Base-by-base conservation (phyloP, 2,888 invertebrate species). In the Sphaeridia pumilis region DNA sequence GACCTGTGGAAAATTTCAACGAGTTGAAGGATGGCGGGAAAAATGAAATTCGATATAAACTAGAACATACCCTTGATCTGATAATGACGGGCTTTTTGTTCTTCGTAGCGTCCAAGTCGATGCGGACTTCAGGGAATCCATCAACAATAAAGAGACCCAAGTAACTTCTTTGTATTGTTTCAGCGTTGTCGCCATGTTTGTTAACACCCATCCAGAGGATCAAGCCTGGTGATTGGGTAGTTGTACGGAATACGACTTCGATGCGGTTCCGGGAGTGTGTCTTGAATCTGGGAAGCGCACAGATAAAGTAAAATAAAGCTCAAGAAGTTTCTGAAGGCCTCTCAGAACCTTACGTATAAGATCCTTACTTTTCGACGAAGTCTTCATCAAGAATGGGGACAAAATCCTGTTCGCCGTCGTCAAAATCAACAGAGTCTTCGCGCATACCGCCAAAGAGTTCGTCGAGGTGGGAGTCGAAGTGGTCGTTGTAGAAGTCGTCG, bases 61-160 rank as follows among this genome's bases (percentile, higher is more conserved):
- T 38, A 7, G 43, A 46, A 36, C 2, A 68, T 67, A 72, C 70
- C 53, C 68, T 66, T 25, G 76, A 75, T 49, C 69, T 66, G 10
- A 74, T 66, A 21, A 70, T 66, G 14, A 72, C 67, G 10, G 77
- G 72, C 46, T 71, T 69, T 35, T 73, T 72, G 66, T 78, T 75
- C 63, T 74, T 75, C 22, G 55, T 56, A 46, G 61, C 57, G 43
- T 80, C 80, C 55, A 81, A 72, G 68, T 79, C 79, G 68, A 75
- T 84, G 66, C 82, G 81, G 46, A 85, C 73, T 68, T 85, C 82
- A 1, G 83, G 75, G 67, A 76, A 79, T 1, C 85, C 85, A 58
- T 79, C 76, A 48, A 78, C 78, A 38, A 86, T 70, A 17, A 83
- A 83, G 49, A 87, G 71, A 25, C 83, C 80, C 56, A 86, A 76